Base-by-base conservation (phyloP, 2,113 vertebrate genomes). In the Anhinga anhinga region DNA sequence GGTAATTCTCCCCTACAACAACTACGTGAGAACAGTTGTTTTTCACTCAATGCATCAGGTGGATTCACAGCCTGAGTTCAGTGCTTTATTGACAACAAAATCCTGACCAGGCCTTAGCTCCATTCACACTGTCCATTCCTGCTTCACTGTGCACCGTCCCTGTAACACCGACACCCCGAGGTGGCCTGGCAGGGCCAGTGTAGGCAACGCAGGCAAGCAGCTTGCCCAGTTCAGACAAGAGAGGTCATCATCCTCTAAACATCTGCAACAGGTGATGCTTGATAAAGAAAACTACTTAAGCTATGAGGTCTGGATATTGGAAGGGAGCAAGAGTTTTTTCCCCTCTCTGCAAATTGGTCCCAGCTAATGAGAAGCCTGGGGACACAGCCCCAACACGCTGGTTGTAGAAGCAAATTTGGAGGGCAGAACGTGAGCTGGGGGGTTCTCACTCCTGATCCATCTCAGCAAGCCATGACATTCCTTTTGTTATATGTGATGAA, bases 1-100 rank as follows among this genome's bases (percentile, higher is more conserved):
- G 19, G 32, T 45, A 50, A 58, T 52, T 26, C 36, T n/a, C 71
- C 53, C 26, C 61, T 55, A 5, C 2, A 4, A 30, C 13, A 27
- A n/a, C 15, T 34, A 3, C 0, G 0, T 59, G 72, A 50, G 19
- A 73, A 49, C 0, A n/a, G 36, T 3, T 15, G 15, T 6, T 34
- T 62, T 62, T 62, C 29, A 74, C 17, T 55, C 36, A 56, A 7
- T 42, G 14, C 7, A 20, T 69, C 30, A 29, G 21, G 25, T 36
- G 32, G 47, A n/a, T 79, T 49, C 53, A 13, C 11, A 67, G 61
- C 55, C 29, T 30, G 47, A 74, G 20, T 50, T 74, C 30, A 19
- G 26, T 16, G 18, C 32, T 85, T 65, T 32, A 27, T 6, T 85
- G 53, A 45, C 19, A 74, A 50, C 17, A 42, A 74, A 47, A 61